These are phyloP conservation scores for Caprella mutica DNA, from an alignment of 2,888 invertebrate genomes.

Conservation along the genomic window DNA sequence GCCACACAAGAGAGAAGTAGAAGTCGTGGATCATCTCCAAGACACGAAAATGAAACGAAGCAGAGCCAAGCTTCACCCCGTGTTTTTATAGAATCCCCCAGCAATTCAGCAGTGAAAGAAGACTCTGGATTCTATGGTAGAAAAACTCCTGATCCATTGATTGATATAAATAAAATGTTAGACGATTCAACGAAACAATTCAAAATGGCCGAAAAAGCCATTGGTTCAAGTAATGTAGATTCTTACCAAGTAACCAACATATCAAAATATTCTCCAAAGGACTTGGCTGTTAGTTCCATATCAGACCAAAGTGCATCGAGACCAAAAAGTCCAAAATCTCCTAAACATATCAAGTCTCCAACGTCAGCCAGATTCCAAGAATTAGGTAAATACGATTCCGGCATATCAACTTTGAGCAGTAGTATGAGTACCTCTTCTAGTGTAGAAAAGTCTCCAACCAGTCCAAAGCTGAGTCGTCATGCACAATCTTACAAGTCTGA, in stretches of 20 bases:
- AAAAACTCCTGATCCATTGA: slow-evolving; percentile 27
- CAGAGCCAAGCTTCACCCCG: slow-evolving; percentile 17
- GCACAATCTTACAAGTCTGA: no score
- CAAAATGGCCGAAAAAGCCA: no score
- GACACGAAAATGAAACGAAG: slow-evolving; percentile 10
- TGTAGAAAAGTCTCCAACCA: slow-evolving; percentile 71
- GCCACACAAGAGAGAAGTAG: no score
- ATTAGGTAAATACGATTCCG: slow-evolving; percentile 67
- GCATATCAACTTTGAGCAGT: slow-evolving; percentile 66
- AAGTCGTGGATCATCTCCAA: slow-evolving; percentile 11
- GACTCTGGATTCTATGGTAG: slow-evolving; percentile 18
- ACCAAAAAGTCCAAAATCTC: slow-evolving; percentile 48
- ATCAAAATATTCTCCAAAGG: slow-evolving; percentile 17
- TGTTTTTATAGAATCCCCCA: background rate
- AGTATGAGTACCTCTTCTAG: slow-evolving; percentile 57
- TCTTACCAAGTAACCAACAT: background rate
- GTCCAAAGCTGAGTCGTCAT: slow-evolving; percentile 34
- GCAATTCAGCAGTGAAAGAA: slow-evolving; percentile 5
- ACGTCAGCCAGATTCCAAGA: slow-evolving; percentile 24
- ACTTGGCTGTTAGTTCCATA: slow-evolving; percentile 15
- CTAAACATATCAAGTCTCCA: slow-evolving; percentile 27
- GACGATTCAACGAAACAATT: background rate
- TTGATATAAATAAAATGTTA: background rate
- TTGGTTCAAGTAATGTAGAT: no score
- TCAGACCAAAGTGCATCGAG: slow-evolving; percentile 40